Evolutionary conservation across 2,113 vertebrate genomes (phyloP), one percentile per base, ranked within the genome.

Genomic region (Excalfactoria chinensis): DNA sequence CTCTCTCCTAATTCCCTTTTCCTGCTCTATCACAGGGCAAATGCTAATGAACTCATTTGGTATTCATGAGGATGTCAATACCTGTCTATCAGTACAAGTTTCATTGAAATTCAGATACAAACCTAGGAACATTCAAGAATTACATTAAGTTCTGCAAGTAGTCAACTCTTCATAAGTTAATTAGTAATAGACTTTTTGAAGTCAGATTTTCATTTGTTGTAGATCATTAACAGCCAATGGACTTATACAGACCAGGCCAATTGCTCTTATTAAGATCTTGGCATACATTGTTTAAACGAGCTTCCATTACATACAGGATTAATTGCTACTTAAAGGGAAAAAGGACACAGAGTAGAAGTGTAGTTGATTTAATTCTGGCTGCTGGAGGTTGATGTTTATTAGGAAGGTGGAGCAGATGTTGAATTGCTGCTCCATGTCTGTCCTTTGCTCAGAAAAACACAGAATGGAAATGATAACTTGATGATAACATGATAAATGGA

Each of bases 31-130:
- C 9, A 5, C 21, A 68, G 41, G n/a, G 35, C 48, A 91, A 77
- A 78, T 49, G 74, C 55, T 93, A 89, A 94, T 89, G 80, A 93
- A 84, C 67, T 84, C n/a, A 86, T 93, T 58, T 95, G 67, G 17
- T 87, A 92, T 95, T 96, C 81, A 93, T 91, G 70, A 85, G 68
- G 87, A 85, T 87, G 86, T 83, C 92, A 89, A 85, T 93, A 93
- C 72, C 81, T 86, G 11, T 84, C 88, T 72, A 43, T 93, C 71
- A 46, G 49, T 85, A 82, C 8, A 82, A 34, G n/a, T 93, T 96
- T 89, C 74, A 87, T 92, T 93, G 77, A 75, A 81, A 95, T 94
- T 94, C 73, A 93, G 69, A 48, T 72, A n/a, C 32, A 40, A 49
- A 71, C 40, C 76, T 88, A 68, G 66, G 75, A 95, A 68, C 73